Evolutionary conservation across 2,113 vertebrate species (phyloP), one percentile per base, ranked within the genome.

Genomic region (Oreochromis aureus): DNA sequence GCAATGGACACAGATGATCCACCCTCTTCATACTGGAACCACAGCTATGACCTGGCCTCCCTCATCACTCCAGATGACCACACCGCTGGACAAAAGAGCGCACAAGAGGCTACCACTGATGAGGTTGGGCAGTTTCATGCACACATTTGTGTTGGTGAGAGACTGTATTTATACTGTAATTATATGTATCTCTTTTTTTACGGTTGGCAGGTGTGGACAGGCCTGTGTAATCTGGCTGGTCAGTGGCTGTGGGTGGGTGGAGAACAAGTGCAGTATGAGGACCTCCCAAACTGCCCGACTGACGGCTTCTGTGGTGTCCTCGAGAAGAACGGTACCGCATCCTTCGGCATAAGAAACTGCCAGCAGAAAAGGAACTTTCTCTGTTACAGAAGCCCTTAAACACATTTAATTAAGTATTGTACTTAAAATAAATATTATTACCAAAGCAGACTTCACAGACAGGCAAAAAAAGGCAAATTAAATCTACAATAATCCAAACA

Each of bases 71-170:
- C 61, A 66, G 34, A n/a, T 1, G 61, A 66, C 6, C 34, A 39
- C 61, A 39, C 32, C 10, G 5, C 10, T 66, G 61, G 32, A 36
- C 6, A 0, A n/a, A 4, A 39, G 10, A 66, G 18, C 2, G 61
- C 0, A 39, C 34, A 39, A 12, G 61, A 39, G 32, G 1, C 2
- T 0, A 66, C 34, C 10, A 39, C 61, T 39, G 61, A 66, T 66
- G 61, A 66, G 34, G 61, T 39, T 22, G 61, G 34, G 4, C 10
- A 39, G 34, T 69, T 69, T 39, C 9, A 7, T 69, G 19, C 19
- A 8, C 4, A 3, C 10, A 39, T 69, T 69, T 39, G 4, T 3
- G 63, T 41, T 69, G 19, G 63, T 69, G 63, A 39, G 11, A 39
- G 32, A 63, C 9, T 63, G 5, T 9, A 61, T 32, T 59, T 59